Evolutionary conservation across 2,797 vertebrate species (phyloP).

Genomic region (Spondyliosoma cantharus): DNA sequence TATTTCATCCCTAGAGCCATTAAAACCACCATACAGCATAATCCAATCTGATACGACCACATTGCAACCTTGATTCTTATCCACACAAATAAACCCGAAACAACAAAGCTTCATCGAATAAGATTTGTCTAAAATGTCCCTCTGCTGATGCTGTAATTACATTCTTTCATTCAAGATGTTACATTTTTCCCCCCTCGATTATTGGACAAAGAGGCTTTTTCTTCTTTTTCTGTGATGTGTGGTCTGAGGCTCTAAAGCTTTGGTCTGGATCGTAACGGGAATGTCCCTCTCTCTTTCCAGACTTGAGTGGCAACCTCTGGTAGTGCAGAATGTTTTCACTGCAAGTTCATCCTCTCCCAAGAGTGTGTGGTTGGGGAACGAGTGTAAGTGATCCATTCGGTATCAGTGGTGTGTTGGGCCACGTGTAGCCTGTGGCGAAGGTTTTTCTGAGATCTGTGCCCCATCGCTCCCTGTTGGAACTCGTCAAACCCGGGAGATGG

Average conservation of each 20-base stretch:
- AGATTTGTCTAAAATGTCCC: background rate
- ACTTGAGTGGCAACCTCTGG: conserved; percentile 75
- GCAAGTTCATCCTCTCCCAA: conserved; percentile 76
- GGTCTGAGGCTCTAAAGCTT: conserved; percentile 30
- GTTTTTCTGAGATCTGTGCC: conserved; percentile 75
- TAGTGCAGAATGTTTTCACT: conserved; percentile 74
- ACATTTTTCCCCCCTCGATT: background rate
- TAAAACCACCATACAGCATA: conserved; percentile 8
- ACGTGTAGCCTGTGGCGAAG: conserved; percentile 76
- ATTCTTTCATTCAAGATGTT: background rate
- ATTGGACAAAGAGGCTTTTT: background rate
- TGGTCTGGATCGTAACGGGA: conserved; percentile 47
- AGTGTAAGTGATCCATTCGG: conserved; percentile 80
- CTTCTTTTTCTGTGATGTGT: conserved; percentile 24
- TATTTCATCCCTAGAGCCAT: background rate
- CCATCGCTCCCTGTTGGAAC: conserved; percentile 80
- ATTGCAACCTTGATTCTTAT: background rate
- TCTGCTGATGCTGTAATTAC: background rate
- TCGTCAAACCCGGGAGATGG: conserved; percentile 73
- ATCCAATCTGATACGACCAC: conserved; percentile 6
- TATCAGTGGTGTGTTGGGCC: conserved; percentile 70
- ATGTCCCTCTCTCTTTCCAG: conserved; percentile 57
- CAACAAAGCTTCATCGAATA: background rate
- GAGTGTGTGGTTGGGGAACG: conserved; percentile 71
- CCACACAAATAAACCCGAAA: background rate